These are phyloP conservation scores for Xiphias gladius DNA, from an alignment of 2,113 vertebrate genomes.

Conservation along the genomic window DNA sequence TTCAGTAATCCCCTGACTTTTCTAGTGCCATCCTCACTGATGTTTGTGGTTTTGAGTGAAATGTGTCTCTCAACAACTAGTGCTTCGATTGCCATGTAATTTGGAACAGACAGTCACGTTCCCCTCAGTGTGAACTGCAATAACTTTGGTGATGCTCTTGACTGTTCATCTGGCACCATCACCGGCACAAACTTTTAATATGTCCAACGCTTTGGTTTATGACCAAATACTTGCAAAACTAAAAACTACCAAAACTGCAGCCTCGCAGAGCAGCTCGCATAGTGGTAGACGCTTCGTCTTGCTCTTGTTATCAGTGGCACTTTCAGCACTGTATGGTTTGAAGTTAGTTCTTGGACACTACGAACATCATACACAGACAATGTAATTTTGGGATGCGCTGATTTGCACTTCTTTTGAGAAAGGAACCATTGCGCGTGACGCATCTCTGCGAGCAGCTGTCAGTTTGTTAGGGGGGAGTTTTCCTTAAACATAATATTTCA, in stretches of 20 bases:
- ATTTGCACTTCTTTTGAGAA: too few relatives aligned
- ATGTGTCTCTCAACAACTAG: not conserved
- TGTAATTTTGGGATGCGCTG: too few relatives aligned
- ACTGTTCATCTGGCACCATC: too few relatives aligned
- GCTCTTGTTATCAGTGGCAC: not conserved
- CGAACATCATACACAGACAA: too few relatives aligned
- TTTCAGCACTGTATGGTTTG: not conserved
- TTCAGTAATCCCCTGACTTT: not conserved
- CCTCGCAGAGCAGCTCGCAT: too few relatives aligned
- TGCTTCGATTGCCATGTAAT: not conserved
- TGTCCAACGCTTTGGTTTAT: too few relatives aligned
- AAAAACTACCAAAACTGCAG: too few relatives aligned
- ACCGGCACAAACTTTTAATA: too few relatives aligned
- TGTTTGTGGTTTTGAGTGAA: not conserved
- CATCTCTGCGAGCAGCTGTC: too few relatives aligned
- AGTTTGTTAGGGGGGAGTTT: too few relatives aligned
- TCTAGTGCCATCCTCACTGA: not conserved
- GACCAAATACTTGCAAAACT: too few relatives aligned
- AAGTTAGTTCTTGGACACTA: not conserved
- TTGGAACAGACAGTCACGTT: not conserved
- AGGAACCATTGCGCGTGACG: too few relatives aligned
- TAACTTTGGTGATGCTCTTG: not conserved
- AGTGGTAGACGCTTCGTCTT: not conserved
- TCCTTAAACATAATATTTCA: not conserved
- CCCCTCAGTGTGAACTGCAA: not conserved